Conservation (phyloP, 2,113 vertebrate genomes). For the Corythornis vintsioides region DNA sequence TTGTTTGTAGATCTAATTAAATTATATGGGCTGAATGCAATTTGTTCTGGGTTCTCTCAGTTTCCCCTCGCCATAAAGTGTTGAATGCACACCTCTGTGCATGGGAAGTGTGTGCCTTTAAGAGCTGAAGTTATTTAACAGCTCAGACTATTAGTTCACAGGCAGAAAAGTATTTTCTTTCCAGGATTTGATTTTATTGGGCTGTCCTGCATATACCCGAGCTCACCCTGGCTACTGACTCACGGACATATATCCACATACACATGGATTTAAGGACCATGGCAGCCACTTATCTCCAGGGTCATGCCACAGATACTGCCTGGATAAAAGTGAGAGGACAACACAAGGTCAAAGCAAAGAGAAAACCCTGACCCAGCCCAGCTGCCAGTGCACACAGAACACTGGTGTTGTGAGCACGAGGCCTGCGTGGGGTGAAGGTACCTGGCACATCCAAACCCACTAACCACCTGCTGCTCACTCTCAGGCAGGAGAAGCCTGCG, state of each 20-base stretch:
- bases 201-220: not conserved
- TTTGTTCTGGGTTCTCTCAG: conserved; percentile 70
- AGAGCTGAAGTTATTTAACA: conserved; percentile 65
- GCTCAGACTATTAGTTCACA: conserved; percentile 66
- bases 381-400: accelerated
- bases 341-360: not conserved
- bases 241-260: not conserved
- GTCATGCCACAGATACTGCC: not conserved
- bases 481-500: not conserved
- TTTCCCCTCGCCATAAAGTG: conserved; percentile 66
- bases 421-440: not conserved
- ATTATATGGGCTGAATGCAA: conserved; percentile 69
- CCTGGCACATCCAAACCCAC: not conserved
- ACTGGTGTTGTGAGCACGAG: accelerated
- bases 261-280: not conserved
- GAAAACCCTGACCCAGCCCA: not conserved
- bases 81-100: conserved; percentile 64
- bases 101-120: conserved; percentile 53
- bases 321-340: not conserved
- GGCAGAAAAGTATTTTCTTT: conserved; percentile 50
- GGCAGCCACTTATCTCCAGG: not conserved
- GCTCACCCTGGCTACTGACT: not conserved
- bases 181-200: conserved; percentile 51
- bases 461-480: not conserved
- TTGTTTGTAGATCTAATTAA: conserved; percentile 75